Conservation (phyloP, 1,140 invertebrate species). For the Diabrotica undecimpunctata region DNA sequence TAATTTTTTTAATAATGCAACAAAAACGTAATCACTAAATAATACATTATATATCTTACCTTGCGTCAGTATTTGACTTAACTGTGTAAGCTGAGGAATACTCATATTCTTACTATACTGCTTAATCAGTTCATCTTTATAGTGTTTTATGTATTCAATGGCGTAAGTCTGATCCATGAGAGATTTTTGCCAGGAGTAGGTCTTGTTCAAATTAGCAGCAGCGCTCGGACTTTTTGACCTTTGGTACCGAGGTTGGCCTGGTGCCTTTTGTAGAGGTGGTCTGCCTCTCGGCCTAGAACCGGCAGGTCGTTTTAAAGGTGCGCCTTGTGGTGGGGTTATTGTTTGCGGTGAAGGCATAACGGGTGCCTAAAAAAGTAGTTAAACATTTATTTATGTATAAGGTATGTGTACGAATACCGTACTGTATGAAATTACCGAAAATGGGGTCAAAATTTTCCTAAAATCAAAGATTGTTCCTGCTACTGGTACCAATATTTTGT, state of each 20-base stretch:
- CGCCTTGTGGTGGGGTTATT: slow-evolving; percentile 16
- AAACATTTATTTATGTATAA: neutral
- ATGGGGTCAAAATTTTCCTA: no score
- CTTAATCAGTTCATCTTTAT: slow-evolving; percentile 43
- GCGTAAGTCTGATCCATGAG: slow-evolving; percentile 23
- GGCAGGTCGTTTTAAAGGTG: slow-evolving; percentile 35
- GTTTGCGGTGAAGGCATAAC: slow-evolving; percentile 36
- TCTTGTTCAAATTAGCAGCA: slow-evolving; percentile 18
- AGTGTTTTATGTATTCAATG: slow-evolving; percentile 41
- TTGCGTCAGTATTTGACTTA: slow-evolving; percentile 32
- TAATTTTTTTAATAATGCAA: no score
- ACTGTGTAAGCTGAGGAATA: slow-evolving; percentile 32
- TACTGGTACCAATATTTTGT: no score
- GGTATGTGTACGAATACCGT: no score
- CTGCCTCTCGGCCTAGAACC: slow-evolving; percentile 42
- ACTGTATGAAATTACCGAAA: no score
- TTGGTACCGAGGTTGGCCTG: slow-evolving; percentile 30
- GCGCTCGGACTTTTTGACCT: slow-evolving; percentile 28
- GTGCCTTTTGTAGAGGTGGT: slow-evolving; percentile 41
- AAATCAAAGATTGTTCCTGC: no score
- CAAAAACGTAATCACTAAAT: no score
- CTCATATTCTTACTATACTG: slow-evolving; percentile 43
- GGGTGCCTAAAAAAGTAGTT: slow-evolving; percentile 29
- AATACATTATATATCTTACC: neutral
- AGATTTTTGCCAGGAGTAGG: slow-evolving; percentile 34